Base-by-base conservation (phyloP, 2,888 invertebrate species). In the Cantharis flavilabris region DNA sequence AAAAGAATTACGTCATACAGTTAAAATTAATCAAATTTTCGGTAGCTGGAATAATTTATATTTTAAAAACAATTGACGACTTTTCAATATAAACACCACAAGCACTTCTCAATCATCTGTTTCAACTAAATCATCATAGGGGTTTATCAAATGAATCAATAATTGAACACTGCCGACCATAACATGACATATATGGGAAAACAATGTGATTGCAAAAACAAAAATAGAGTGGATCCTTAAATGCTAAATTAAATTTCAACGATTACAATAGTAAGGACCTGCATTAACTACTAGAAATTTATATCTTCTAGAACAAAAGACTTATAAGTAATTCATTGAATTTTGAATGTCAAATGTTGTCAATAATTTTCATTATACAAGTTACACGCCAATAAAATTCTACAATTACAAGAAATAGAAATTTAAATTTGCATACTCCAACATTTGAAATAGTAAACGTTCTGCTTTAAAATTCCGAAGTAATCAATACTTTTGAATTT, bases 401-500 rank as follows among this genome's bases (percentile, higher is more conserved):
- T 49, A 7, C 49, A 49, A 49, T 49, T 49, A 49, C 49, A 49
- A 49, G 49, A 49, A 49, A 49, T 49, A 49, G 49, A 49, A 49
- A 49, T 49, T 49, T 49, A 49, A 49, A 49, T 49, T 49, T 49
- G 49, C 49, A 49, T 49, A 49, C 49, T 49, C 13, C 49, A 49
- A 49, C 49, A 49, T 67, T 67, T 67, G 23, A 67, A 23, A 20
- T 67, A 67, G 65, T 67, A 26, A 67, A 67, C 65, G 65, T 67
- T 67, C 65, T n/a, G 23, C 65, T 67, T 67, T 67, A 67, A 67
- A 67, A 18, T 67, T 67, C 65, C 65, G 65, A 67, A 67, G 65
- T 67, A 67, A 67, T 67, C 65, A 67, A 67, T 67, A 67, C 65
- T 67, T 67, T 23, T 67, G 18, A 67, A 67, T 67, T 67, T 67